Base-by-base conservation (phyloP, 2,113 vertebrate species). In the Dipodomys merriami region DNA sequence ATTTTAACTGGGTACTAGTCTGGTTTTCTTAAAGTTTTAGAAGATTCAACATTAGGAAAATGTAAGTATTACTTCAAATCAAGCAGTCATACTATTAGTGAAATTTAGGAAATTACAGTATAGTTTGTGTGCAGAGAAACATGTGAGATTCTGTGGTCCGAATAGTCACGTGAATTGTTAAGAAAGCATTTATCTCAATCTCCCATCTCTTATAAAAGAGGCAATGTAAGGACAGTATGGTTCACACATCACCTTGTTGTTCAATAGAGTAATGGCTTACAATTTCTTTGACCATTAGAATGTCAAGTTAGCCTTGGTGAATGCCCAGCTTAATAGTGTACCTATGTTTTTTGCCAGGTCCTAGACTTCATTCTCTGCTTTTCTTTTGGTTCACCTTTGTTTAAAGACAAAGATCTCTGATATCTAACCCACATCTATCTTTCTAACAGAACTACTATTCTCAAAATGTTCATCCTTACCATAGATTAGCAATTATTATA, bases 41-140 rank as follows among this genome's bases (percentile, higher is more conserved):
- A 67, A 69, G 87, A 33, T 0, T 53, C 29, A 57, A 13, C 35
- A 33, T 11, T n/a, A 30, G 30, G 23, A 10, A 0, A 91, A 78
- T 77, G 81, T 84, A n/a, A 85, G 35, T 18, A 88, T 22, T 46
- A 30, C 88, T 86, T 94, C n/a, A 83, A 79, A 86, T 69, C 15
- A 16, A 57, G 18, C 65, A 25, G 20, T 80, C 73, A 57, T 60
- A 57, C 67, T 60, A 86, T 64, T 35, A 57, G 9, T 82, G 46
- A 79, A 49, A 30, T 53, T 77, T 90, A 64, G 68, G 71, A 30
- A 67, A 9, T 67, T 11, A 27, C 2, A 23, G 25, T 13, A 4
- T 71, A 27, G 1, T 69, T 68, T 73, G 83, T 57, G 10, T 65
- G 39, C 2, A 65, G 33, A 29, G 35, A 27, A 57, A 94, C 53